phyloP scores from a whole-genome alignment of 1,140 invertebrate species.

The Conus ventricosus region DNA sequence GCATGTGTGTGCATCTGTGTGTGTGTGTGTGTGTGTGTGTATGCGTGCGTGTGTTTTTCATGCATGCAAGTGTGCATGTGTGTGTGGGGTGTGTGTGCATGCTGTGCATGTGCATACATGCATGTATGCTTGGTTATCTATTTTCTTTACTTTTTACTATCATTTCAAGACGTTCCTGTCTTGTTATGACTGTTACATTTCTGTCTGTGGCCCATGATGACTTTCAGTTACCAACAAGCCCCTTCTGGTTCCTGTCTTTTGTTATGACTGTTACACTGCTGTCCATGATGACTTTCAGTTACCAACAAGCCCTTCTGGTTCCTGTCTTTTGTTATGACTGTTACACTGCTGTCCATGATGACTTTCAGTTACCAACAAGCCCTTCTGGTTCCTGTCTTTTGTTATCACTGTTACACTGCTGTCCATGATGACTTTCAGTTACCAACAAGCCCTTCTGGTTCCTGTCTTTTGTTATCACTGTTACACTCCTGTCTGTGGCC shows the following conservation, averaged over 20 bases:
- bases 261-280: too few species aligned
- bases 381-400: conserved; percentile 84
- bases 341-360: too few species aligned
- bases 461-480: too few species aligned
- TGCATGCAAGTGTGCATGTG: too few species aligned
- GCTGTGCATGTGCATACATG: neutral
- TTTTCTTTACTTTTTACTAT: neutral
- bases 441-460: conserved; percentile 83
- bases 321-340: too few species aligned
- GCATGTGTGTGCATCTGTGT: too few species aligned
- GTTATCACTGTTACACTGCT: too few species aligned
- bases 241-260: conserved; percentile 84
- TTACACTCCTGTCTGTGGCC: too few species aligned
- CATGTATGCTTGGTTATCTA: neutral
- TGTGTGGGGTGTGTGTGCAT: neutral
- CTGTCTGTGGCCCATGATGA: too few species aligned
- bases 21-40: too few species aligned
- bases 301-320: conserved; percentile 85
- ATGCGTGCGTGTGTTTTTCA: too few species aligned
- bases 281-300: conserved; percentile 44
- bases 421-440: conserved; percentile 44
- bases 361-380: conserved; percentile 76
- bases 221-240: conserved; percentile 77
- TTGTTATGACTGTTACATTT: too few species aligned
- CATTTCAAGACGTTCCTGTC: neutral